Percentiles rank a stretch among this genome's conserved stretches.
Evolutionary conservation across 92 coral and sea anemone species (phyloP).

Genomic region (Isaurus tuberculatus): DNA sequence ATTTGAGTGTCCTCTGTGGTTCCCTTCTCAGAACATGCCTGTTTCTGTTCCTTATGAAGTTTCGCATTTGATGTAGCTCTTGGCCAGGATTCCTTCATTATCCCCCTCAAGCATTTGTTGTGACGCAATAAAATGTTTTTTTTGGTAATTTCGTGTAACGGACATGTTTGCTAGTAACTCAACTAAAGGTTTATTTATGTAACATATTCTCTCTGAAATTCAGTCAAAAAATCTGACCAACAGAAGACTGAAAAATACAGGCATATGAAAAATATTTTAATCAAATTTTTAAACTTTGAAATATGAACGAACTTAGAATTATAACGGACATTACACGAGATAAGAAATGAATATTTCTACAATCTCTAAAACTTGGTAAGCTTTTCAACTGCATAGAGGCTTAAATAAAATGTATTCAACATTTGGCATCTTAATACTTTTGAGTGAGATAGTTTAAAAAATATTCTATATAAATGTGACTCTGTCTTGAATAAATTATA

Average conservation of each 20-base stretch:
- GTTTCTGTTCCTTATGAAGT: no score
- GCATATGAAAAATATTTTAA: not conserved
- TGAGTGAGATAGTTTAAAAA: slow-evolving; percentile 14
- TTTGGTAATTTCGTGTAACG: no score
- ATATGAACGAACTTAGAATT: not conserved
- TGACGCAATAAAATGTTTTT: no score
- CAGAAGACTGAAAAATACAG: slow-evolving; percentile 1
- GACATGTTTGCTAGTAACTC: not conserved
- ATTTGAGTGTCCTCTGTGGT: no score
- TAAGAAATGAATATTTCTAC: slow-evolving; percentile 10
- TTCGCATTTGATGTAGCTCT: no score
- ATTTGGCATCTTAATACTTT: slow-evolving; percentile 3
- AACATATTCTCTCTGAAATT: slow-evolving; percentile 1
- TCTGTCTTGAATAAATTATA: not conserved
- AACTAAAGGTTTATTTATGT: slow-evolving; percentile 11
- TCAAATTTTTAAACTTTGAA: not conserved
- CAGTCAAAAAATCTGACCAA: not conserved
- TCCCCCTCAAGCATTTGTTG: no score
- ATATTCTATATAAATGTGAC: not conserved
- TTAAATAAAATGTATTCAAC: not conserved
- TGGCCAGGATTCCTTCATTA: no score
- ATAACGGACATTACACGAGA: slow-evolving; percentile 32
- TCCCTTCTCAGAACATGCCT: no score
- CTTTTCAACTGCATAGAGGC: slow-evolving; percentile 27
- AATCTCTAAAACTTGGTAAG: slow-evolving; percentile 20